Conservation (phyloP, 2,888 invertebrate genomes). For the Ichneumoninae sp. region DNA sequence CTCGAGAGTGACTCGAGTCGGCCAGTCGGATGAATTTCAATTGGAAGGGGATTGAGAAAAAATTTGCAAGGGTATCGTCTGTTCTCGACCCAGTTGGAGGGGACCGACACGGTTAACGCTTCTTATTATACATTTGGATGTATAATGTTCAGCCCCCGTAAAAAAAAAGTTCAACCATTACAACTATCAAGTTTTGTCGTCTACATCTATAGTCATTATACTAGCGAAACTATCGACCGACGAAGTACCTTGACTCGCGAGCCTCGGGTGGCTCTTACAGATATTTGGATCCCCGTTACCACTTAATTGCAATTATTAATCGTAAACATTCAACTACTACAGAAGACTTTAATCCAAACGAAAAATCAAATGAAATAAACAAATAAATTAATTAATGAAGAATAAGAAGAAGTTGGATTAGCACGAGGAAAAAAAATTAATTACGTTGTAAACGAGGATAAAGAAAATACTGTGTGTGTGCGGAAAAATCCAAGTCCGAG, state of each 20-base stretch:
- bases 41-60: neutral
- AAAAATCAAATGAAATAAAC: neutral
- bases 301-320: conserved; percentile 26
- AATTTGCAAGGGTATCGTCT: neutral
- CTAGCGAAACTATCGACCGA: conserved; percentile 3
- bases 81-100: neutral
- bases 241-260: conserved; percentile 18
- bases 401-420: conserved; percentile 1
- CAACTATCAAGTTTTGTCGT: conserved; percentile 4
- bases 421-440: neutral
- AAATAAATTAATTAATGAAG: conserved; percentile 3
- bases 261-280: neutral
- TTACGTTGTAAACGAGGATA: neutral
- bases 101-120: neutral
- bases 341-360: neutral
- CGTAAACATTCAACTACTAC: conserved; percentile 8
- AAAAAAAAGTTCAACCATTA: neutral
- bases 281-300: conserved; percentile 4
- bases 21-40: neutral
- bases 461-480: neutral
- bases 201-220: neutral
- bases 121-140: neutral
- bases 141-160: neutral
- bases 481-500: conserved; percentile 20
- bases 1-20: neutral